Conservation (phyloP, 2,888 invertebrate genomes). For the Selenia dentaria region DNA sequence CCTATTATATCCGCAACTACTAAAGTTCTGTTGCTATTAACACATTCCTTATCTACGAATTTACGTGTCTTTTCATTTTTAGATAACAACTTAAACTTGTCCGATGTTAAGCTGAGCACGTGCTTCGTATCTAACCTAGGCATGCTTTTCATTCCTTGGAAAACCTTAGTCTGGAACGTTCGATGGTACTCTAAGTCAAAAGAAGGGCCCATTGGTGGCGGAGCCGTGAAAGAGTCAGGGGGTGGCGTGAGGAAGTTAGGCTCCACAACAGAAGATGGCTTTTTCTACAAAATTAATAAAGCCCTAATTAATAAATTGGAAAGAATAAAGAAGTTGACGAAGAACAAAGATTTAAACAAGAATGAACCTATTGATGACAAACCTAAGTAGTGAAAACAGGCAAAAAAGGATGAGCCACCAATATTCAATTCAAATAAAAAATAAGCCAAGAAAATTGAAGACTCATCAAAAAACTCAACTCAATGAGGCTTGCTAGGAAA, state of each 20-base stretch:
- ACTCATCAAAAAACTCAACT: too few relatives aligned
- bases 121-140: background rate
- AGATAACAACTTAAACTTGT: too few relatives aligned
- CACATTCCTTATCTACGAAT: too few relatives aligned
- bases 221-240: constrained; percentile 12
- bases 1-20: too few relatives aligned
- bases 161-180: constrained; percentile 10
- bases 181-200: constrained; percentile 24
- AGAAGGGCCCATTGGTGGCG: background rate
- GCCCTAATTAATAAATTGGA: constrained; percentile 19
- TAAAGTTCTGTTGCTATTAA: too few relatives aligned
- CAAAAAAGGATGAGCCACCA: too few relatives aligned
- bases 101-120: too few relatives aligned
- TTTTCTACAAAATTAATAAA: constrained; percentile 25
- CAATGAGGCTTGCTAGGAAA: too few relatives aligned
- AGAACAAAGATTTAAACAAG: constrained; percentile 7
- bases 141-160: background rate
- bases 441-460: too few relatives aligned
- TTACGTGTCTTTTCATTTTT: too few relatives aligned
- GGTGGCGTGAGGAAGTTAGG: constrained; percentile 16
- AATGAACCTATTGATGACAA: background rate
- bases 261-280: constrained; percentile 20
- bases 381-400: background rate
- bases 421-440: too few relatives aligned
- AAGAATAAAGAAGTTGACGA: constrained; percentile 22